Evolutionary conservation across 2,113 vertebrate species (phyloP).

Genomic region (Hypanus sabinus): DNA sequence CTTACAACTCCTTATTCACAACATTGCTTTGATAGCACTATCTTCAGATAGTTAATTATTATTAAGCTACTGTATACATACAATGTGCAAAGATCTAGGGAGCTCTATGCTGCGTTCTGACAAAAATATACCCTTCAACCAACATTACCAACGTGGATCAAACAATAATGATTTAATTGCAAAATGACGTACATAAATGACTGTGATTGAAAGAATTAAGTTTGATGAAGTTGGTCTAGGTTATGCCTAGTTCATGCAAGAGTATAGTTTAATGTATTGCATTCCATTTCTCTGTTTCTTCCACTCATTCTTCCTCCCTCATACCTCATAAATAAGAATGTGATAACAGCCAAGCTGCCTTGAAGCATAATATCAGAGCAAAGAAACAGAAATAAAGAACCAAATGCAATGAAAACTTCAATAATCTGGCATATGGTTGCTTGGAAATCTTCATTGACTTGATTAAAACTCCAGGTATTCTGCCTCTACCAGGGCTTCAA

Average conservation of each 20-base stretch:
- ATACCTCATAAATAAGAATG: not conserved
- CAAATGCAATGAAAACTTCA: not conserved
- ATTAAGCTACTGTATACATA: not conserved
- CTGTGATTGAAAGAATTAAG: not conserved
- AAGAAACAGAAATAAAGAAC: not conserved
- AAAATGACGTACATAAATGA: not conserved
- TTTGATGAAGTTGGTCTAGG: not conserved
- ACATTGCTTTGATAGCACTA: not conserved
- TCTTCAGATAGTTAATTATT: not conserved
- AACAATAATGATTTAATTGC: not conserved
- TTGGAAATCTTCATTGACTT: not conserved
- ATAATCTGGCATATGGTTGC: too few relatives aligned
- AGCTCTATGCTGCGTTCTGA: not conserved
- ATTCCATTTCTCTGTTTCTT: too few relatives aligned
- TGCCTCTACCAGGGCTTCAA: not conserved
- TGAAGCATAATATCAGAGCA: not conserved
- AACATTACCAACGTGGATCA: not conserved
- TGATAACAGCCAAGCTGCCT: not conserved
- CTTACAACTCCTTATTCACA: not conserved
- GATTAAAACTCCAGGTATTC: not conserved
- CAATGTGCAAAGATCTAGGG: not conserved
- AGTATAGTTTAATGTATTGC: not conserved
- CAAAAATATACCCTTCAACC: not conserved
- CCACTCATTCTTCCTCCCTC: not conserved
- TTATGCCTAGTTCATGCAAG: not conserved